Evolutionary conservation across 1,140 invertebrate genomes (phyloP), one percentile per base, ranked within the genome.

Genomic region (Anoplolepis gracilipes): DNA sequence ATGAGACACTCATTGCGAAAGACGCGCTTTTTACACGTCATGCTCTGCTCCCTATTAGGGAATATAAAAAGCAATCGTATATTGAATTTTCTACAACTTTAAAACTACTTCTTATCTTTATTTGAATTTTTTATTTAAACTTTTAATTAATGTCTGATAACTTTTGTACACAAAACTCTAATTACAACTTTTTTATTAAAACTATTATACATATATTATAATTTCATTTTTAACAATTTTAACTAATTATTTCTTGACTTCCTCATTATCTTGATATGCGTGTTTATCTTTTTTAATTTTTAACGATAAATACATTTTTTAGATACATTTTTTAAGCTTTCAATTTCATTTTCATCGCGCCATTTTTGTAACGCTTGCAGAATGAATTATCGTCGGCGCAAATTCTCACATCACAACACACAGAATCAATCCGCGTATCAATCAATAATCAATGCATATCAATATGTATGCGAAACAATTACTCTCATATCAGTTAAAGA

Each of bases 401-500:
- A 69, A 70, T 69, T 79, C n/a, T 10, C 46, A 11, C 59, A 33
- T 33, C 6, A 36, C 53, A 28, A 13, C 36, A 6, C 36, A 6
- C 39, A 22, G 2, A 28, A 76, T 61, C 39, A 70, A 46, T 42
- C 16, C 19, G 25, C 70, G 36, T 76, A 46, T 57, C n/a, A n/a
- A n/a, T n/a, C n/a, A n/a, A n/a, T n/a, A n/a, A n/a, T n/a, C n/a
- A n/a, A 30, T 36, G 42, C 11, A 1, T 36, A 36, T n/a, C n/a
- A n/a, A 36, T 30, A 7, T 46, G 13, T 6, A 59, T 72, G 70
- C 30, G 25, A 67, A 87, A 72, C 62, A 88, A 88, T 88, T 88
- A 85, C 64, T 67, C 69, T 77, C 65, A 65, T 78, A 59, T 39
- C 65, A 65, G 85, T 76, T 88, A 42, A 87, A 73, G 57, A 33